phyloP scores from a whole-genome alignment of 2,888 invertebrate species.

The Drosophila putrida region DNA sequence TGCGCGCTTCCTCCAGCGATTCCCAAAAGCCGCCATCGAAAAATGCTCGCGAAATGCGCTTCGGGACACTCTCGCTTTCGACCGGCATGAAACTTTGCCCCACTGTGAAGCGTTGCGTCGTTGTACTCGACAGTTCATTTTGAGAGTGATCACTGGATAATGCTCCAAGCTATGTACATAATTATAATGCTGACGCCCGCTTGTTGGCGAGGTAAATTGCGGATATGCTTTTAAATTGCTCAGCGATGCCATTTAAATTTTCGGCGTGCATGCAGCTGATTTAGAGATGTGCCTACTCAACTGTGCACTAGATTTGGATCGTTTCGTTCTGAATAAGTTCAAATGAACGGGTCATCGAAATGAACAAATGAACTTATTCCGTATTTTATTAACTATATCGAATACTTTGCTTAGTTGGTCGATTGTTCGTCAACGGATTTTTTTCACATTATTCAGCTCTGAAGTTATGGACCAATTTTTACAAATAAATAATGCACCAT shows the following conservation, averaged over 20 bases:
- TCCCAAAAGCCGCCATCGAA: slow-evolving; percentile 91
- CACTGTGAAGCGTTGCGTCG: slow-evolving; percentile 49
- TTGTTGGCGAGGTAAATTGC: slow-evolving; percentile 17
- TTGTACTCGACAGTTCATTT: slow-evolving; percentile 88
- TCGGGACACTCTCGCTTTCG: slow-evolving; percentile 89
- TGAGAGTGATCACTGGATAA: slow-evolving; percentile 90
- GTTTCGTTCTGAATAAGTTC: too few species aligned
- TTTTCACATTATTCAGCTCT: too few species aligned
- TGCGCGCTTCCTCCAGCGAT: slow-evolving; percentile 89
- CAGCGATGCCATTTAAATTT: slow-evolving; percentile 63
- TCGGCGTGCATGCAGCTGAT: not conserved
- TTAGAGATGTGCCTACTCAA: slow-evolving; percentile 9
- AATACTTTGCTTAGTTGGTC: too few species aligned
- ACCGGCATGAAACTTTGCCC: slow-evolving; percentile 86
- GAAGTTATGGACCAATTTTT: too few species aligned
- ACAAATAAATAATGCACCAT: too few species aligned
- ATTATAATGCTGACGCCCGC: slow-evolving; percentile 3
- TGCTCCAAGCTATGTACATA: slow-evolving; percentile 86
- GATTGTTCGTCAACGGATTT: too few species aligned
- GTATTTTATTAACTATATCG: too few species aligned
- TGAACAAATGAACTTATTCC: too few species aligned
- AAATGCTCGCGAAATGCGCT: slow-evolving; percentile 91
- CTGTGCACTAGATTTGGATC: too few species aligned
- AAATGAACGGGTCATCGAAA: too few species aligned
- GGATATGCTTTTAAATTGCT: slow-evolving; percentile 60